Evolutionary conservation across 2,888 invertebrate species (phyloP).

Genomic region (Lepidonotus clava): DNA sequence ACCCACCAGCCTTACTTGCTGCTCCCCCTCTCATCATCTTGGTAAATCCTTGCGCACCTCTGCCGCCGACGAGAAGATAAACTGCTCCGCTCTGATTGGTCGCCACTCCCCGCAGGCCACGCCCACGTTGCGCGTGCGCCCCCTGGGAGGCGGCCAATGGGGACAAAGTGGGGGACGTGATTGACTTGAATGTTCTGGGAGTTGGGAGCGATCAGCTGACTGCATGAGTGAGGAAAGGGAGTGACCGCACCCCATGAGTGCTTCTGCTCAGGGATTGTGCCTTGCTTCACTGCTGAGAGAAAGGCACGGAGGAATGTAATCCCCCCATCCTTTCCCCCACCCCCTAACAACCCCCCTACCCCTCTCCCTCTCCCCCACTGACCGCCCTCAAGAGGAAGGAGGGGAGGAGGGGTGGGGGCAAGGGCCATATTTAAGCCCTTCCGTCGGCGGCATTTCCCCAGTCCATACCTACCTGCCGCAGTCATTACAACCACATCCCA

Average conservation of each 20-base stretch:
- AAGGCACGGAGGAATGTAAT: no score
- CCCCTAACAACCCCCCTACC: neutral
- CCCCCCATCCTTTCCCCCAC: no score
- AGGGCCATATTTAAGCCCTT: constrained; percentile 15
- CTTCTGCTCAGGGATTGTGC: no score
- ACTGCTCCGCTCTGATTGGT: neutral
- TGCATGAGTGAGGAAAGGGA: no score
- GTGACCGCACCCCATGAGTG: neutral
- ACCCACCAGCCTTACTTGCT: no score
- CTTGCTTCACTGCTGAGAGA: no score
- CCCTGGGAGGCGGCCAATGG: neutral
- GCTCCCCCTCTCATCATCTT: no score
- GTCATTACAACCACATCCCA: no score
- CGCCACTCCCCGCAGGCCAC: neutral
- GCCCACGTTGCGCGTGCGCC: neutral
- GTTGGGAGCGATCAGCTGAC: constrained; percentile 1
- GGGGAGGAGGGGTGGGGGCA: neutral
- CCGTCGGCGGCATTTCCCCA: neutral
- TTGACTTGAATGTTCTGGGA: neutral
- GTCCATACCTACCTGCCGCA: neutral
- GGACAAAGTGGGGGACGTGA: neutral
- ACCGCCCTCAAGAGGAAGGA: neutral
- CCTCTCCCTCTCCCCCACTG: neutral
- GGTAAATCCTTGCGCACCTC: no score
- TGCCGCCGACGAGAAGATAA: neutral